A percentile compares a stretch with the other conserved stretches of the same genome.
Evolutionary conservation across 1,140 invertebrate genomes (phyloP).

Genomic region (Macrosteles quadrilineatus): DNA sequence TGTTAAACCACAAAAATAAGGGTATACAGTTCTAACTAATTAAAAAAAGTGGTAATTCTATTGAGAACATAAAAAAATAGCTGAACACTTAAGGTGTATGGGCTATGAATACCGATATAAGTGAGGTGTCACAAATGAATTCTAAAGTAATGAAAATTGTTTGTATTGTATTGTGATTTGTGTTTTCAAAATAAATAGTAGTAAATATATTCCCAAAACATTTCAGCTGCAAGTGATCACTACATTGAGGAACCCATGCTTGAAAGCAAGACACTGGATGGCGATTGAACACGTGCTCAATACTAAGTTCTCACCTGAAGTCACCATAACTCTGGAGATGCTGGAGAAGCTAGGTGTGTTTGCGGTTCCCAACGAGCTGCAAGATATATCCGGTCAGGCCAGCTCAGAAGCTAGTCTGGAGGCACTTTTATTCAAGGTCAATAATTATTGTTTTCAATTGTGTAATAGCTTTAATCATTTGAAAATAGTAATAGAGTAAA

Average conservation of each 20-base stretch:
- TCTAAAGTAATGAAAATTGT: too few relatives aligned
- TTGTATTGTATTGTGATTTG: too few relatives aligned
- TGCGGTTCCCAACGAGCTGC: constrained; percentile 67
- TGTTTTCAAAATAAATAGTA: too few relatives aligned
- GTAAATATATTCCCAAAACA: too few relatives aligned
- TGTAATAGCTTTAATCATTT: constrained; percentile 11
- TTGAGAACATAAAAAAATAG: too few relatives aligned
- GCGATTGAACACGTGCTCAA: constrained; percentile 74
- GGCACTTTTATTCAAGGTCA: constrained; percentile 71
- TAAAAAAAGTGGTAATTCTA: too few relatives aligned
- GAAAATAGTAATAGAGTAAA: too few relatives aligned
- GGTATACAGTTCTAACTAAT: too few relatives aligned
- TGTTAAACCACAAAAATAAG: too few relatives aligned
- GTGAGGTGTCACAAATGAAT: too few relatives aligned
- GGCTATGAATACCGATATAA: too few relatives aligned
- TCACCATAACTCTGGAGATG: constrained; percentile 61
- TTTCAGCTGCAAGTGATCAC: constrained; percentile 69
- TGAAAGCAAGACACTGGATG: constrained; percentile 78
- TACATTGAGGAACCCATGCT: constrained; percentile 71
- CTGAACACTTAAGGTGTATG: too few relatives aligned
- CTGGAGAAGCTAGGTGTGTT: constrained; percentile 74
- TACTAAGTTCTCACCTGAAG: constrained; percentile 69
- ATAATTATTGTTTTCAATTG: constrained; percentile 2
- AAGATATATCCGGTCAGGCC: constrained; percentile 81
- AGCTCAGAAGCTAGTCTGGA: constrained; percentile 83